A percentile compares a stretch with the other conserved stretches of the same genome.
phyloP scores from a whole-genome alignment of 1,140 invertebrate genomes.

The Drosophila mojavensis region DNA sequence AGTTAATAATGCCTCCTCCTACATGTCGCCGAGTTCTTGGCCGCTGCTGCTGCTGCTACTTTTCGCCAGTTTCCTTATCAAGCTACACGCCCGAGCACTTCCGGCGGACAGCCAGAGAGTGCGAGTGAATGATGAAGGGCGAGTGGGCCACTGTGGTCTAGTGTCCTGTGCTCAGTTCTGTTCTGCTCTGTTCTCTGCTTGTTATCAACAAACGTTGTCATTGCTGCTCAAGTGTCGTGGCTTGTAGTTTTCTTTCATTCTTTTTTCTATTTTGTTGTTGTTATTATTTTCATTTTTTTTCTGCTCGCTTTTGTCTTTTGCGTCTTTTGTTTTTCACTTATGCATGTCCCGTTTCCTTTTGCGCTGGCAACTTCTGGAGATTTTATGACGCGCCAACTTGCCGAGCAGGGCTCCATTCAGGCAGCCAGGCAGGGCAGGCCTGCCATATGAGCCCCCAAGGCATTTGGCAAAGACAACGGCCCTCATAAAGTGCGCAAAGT shows the following conservation, averaged over 20 bases:
- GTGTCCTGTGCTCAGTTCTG: conserved; percentile 9
- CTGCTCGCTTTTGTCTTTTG: conserved; percentile 72
- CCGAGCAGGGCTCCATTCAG: conserved; percentile 4
- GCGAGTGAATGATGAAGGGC: neutral
- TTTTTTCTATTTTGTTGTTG: conserved; percentile 8
- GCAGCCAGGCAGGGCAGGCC: neutral
- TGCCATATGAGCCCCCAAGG: conserved; percentile 56
- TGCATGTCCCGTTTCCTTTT: conserved; percentile 65
- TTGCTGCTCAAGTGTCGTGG: conserved; percentile 56
- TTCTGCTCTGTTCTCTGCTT: conserved; percentile 40
- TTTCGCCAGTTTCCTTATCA: conserved; percentile 47
- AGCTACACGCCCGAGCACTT: conserved; percentile 45
- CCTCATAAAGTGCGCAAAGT: conserved; percentile 76
- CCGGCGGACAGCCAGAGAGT: conserved; percentile 12
- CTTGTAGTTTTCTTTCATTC: conserved; percentile 41
- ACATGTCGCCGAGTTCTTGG: conserved; percentile 70
- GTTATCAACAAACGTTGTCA: conserved; percentile 54
- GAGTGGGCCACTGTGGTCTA: neutral
- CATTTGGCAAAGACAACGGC: conserved; percentile 54
- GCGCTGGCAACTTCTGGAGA: conserved; percentile 38
- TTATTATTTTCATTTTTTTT: too few species aligned
- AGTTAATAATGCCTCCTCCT: conserved; percentile 73
- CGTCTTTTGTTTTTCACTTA: conserved; percentile 75
- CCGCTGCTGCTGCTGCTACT: conserved; percentile 41
- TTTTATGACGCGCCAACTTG: conserved; percentile 67